Conservation (phyloP, 2,113 vertebrate genomes). For the Vulpes vulpes region DNA sequence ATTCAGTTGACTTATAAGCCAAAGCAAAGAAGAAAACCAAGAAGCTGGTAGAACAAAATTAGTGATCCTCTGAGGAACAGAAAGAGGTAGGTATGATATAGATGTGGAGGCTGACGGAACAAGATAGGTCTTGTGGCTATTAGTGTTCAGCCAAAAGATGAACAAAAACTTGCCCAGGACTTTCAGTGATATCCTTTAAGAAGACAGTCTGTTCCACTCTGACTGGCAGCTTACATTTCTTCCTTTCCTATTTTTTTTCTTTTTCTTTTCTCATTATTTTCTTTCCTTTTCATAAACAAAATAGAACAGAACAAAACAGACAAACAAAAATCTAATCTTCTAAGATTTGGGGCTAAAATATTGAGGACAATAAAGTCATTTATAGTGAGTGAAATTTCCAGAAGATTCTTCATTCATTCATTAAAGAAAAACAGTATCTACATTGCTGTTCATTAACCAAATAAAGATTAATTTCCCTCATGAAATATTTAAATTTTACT, state of each 20-base stretch:
- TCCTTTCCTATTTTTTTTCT: neutral
- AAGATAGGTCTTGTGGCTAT: neutral
- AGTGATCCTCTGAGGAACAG: fast-evolving
- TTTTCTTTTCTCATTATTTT: neutral
- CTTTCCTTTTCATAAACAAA: neutral
- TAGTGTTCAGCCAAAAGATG: neutral
- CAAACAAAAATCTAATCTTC: neutral
- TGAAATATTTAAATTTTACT: neutral
- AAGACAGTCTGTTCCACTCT: neutral
- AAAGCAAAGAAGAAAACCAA: neutral
- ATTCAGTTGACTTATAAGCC: neutral
- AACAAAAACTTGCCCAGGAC: neutral
- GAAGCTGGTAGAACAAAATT: neutral
- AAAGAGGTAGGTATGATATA: neutral
- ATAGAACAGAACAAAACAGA: neutral
- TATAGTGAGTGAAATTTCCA: neutral
- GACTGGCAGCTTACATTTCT: neutral
- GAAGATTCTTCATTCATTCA: neutral
- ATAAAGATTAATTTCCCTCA: neutral
- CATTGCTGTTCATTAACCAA: neutral
- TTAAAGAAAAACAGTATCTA: neutral
- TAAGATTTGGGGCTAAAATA: neutral
- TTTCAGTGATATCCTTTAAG: neutral
- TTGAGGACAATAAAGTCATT: neutral
- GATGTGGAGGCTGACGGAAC: neutral